Conservation (phyloP, 2,888 invertebrate genomes). For the Quadroppia sp. region DNA sequence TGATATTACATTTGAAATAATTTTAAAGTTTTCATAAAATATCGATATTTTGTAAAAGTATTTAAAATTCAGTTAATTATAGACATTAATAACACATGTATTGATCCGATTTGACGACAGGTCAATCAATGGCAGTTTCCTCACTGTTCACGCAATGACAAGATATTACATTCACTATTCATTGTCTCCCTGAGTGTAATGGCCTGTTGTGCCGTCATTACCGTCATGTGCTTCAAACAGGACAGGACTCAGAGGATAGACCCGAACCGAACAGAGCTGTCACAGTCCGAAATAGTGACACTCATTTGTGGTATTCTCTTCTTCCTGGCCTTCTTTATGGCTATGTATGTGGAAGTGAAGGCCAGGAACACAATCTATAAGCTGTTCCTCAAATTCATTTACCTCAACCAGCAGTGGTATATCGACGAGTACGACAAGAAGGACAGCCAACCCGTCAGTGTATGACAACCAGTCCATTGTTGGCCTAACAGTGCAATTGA, state of each 20-base stretch:
- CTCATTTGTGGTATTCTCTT: conserved; percentile 58
- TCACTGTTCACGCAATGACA: conserved; percentile 55
- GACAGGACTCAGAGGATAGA: conserved; percentile 50
- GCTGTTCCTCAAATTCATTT: conserved; percentile 53
- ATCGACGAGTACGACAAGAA: conserved; percentile 54
- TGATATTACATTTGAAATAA: too few species aligned
- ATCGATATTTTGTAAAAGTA: too few species aligned
- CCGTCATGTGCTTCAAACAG: conserved; percentile 57
- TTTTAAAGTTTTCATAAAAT: too few species aligned
- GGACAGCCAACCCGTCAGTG: conserved; percentile 46
- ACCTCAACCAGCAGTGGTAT: conserved; percentile 56
- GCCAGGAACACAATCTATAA: conserved; percentile 56
- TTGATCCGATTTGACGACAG: conserved; percentile 50
- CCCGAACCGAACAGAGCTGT: conserved; percentile 53
- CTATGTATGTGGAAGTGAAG: conserved; percentile 59
- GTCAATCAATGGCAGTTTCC: conserved; percentile 57
- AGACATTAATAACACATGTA: neutral
- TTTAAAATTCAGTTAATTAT: too few species aligned
- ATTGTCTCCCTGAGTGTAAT: conserved; percentile 56
- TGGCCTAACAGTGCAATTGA: too few species aligned
- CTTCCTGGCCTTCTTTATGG: conserved; percentile 59
- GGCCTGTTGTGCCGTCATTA: conserved; percentile 57
- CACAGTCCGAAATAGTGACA: conserved; percentile 56
- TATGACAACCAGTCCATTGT: conserved; percentile 40
- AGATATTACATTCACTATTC: conserved; percentile 56